phyloP scores from a whole-genome alignment of 2,113 vertebrate species.

The Cyprinodon brontotheroides region DNA sequence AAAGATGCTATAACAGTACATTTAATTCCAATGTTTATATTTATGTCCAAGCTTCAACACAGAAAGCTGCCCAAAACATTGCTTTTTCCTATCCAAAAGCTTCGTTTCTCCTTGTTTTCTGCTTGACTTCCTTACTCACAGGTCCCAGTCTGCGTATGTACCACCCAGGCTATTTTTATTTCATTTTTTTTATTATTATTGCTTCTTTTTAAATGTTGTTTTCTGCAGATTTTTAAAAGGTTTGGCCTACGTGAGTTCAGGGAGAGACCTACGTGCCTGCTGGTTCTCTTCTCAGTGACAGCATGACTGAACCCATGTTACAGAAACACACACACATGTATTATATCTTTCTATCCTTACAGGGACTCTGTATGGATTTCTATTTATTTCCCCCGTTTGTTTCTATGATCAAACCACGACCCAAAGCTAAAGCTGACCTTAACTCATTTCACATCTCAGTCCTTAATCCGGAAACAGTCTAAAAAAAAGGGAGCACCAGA shows the following conservation, averaged over 20 bases:
- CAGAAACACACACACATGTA: conserved; percentile 9
- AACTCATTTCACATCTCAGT: no score
- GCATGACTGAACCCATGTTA: conserved; percentile 35
- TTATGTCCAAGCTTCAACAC: background rate
- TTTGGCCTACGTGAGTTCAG: conserved; percentile 14
- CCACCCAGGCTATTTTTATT: conserved; percentile 13
- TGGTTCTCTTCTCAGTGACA: conserved; percentile 26
- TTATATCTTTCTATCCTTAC: no score
- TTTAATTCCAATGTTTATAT: background rate
- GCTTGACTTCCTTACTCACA: conserved; percentile 26
- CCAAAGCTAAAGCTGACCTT: no score
- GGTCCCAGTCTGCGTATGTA: conserved; percentile 1
- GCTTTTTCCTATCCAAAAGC: background rate
- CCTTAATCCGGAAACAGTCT: no score
- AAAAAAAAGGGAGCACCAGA: no score
- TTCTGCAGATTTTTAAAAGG: background rate
- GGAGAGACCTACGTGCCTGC: conserved; percentile 13
- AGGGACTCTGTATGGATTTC: no score
- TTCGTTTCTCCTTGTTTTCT: background rate
- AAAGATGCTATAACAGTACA: background rate
- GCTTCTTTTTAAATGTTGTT: background rate
- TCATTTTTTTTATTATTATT: background rate
- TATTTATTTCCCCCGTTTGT: no score
- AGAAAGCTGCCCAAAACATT: background rate
- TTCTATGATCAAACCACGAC: no score